These are phyloP conservation scores for Melanostoma mellinum DNA, from an alignment of 2,888 invertebrate species.

Conservation along the genomic window DNA sequence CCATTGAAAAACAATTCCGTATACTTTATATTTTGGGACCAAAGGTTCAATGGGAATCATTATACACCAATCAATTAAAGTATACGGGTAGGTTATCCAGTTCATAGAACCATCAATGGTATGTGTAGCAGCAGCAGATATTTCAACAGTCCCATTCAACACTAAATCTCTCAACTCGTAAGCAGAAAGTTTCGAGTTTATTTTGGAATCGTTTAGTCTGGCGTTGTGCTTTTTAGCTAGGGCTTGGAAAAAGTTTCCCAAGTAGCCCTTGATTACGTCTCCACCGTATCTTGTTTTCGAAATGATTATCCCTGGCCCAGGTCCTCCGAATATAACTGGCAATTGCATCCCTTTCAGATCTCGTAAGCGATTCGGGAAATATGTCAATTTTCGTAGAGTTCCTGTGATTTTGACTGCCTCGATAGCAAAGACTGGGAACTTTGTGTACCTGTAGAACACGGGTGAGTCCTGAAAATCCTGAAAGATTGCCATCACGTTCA, in stretches of 20 bases:
- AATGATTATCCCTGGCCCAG: not conserved
- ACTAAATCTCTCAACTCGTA: slow-evolving; percentile 42
- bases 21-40: too few species aligned
- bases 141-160: too few species aligned
- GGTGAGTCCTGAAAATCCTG: not conserved
- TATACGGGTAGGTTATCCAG: too few species aligned
- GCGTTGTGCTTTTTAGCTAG: slow-evolving; percentile 77
- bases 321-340: not conserved
- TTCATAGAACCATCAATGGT: too few species aligned
- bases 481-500: slow-evolving; percentile 2
- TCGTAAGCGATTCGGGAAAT: not conserved
- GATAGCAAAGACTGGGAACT: not conserved
- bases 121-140: too few species aligned
- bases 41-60: too few species aligned
- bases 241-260: slow-evolving; percentile 76
- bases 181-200: slow-evolving; percentile 56
- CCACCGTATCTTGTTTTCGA: not conserved
- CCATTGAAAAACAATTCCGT: too few species aligned
- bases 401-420: not conserved
- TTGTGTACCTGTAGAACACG: not conserved
- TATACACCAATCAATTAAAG: too few species aligned
- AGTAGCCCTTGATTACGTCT: slow-evolving; percentile 74
- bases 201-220: slow-evolving; percentile 55
- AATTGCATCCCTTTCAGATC: not conserved
- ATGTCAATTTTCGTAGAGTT: too few species aligned